Conservation (phyloP, 2,113 vertebrate species). For the Periophthalmodon schlosseri region DNA sequence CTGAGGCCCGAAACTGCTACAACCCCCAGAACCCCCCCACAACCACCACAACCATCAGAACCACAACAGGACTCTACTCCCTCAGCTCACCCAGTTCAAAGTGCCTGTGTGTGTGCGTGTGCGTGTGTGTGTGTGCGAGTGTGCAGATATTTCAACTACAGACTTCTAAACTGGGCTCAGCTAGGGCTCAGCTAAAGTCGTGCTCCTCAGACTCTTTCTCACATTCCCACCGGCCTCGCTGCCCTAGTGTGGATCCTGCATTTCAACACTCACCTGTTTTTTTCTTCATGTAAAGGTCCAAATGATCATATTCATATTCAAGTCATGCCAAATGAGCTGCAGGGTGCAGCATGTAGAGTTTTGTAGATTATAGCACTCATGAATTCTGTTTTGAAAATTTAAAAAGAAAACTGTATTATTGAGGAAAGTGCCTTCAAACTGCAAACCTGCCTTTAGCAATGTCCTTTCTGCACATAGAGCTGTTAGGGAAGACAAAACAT, state of each 20-base stretch:
- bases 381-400: no score
- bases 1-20: constrained; percentile 63
- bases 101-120: constrained; percentile 24
- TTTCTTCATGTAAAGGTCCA: constrained; percentile 32
- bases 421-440: no score
- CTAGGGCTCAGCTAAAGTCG: background rate
- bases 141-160: background rate
- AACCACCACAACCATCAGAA: background rate
- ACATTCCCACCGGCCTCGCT: constrained; percentile 56
- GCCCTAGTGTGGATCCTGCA: background rate
- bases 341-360: background rate
- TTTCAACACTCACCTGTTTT: background rate
- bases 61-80: constrained; percentile 30
- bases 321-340: background rate
- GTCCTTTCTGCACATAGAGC: no score
- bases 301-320: constrained; percentile 17
- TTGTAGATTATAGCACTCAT: background rate
- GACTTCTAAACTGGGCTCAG: background rate
- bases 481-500: no score
- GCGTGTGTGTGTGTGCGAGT: constrained; percentile 4
- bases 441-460: no score
- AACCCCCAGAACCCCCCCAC: constrained; percentile 10
- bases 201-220: constrained; percentile 45
- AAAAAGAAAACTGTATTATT: no score
- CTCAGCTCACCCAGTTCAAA: constrained; percentile 45